Conservation (phyloP, 2,797 vertebrate species). For the Anguilla pacifica region DNA sequence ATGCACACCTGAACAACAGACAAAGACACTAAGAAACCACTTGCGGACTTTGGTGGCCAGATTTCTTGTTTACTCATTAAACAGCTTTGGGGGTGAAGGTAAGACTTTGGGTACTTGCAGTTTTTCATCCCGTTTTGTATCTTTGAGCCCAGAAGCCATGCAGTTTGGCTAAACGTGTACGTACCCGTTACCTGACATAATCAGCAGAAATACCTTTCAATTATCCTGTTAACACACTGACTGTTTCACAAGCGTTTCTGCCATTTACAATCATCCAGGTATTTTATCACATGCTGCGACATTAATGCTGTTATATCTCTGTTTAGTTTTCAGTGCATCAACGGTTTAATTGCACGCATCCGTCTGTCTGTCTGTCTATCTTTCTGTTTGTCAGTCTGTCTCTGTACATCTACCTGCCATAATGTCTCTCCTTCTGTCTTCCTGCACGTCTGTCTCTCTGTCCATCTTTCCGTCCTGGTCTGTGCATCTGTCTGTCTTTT, state of each 20-base stretch:
- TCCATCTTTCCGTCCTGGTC: neutral
- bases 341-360: neutral
- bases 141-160: neutral
- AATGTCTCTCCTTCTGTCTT: neutral
- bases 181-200: neutral
- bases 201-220: neutral
- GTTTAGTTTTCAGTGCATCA: neutral
- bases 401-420: neutral
- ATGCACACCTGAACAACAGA: neutral
- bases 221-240: neutral
- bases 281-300: neutral
- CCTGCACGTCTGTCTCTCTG: neutral
- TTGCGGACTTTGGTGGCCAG: neutral
- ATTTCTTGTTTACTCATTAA: neutral
- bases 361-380: neutral
- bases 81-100: neutral
- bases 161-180: neutral
- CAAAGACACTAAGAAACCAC: neutral
- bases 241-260: neutral
- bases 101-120: neutral
- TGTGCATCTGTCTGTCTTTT: neutral
- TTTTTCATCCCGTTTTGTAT: neutral
- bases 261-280: neutral
- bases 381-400: neutral
- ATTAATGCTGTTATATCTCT: neutral